Evolutionary conservation across 2,888 invertebrate genomes (phyloP), one percentile per base, ranked within the genome.

Genomic region (Acanthosepion lycidas): DNA sequence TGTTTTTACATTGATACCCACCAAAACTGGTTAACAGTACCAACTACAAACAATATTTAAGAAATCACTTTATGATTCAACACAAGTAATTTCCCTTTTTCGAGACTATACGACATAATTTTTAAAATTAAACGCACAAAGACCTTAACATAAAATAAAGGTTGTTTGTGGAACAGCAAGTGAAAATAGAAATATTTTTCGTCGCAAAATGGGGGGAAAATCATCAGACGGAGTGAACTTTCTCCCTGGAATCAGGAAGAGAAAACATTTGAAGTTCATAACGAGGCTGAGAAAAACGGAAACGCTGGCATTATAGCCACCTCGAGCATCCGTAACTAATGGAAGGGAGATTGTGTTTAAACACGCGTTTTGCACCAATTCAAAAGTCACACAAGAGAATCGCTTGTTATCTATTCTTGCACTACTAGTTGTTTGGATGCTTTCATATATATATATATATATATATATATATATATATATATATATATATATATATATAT

Each of bases 371-470:
- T 78, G 78, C 33, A 78, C n/a, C 78, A 33, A 78, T 78, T 78
- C 78, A 78, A 78, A 78, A 78, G 78, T 78, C 78, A 78, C 33
- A n/a, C 78, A n/a, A 78, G 78, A 78, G 78, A 78, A 78, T 78
- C 78, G n/a, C n/a, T 78, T 78, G 9, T n/a, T 78, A 78, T 78
- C 78, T 78, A 78, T 78, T 78, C 78, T 78, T 78, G n/a, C 33
- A 33, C n/a, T 78, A 15, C n/a, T 33, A 3, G n/a, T 26, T 42
- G 42, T 42, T 42, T 42, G 42, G 42, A 9, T 64, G 28, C 6
- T 8, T 15, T 8, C 12, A 78, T n/a, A n/a, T 8, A 12, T 78
- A 78, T 12, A 28, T 8, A n/a, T 78, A 78, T 26, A 28, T 78
- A n/a, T 78, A 78, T 78, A 78, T 78, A 78, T 78, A 28, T 78